Conservation (phyloP, 2,113 vertebrate species). For the Microtus oregoni region DNA sequence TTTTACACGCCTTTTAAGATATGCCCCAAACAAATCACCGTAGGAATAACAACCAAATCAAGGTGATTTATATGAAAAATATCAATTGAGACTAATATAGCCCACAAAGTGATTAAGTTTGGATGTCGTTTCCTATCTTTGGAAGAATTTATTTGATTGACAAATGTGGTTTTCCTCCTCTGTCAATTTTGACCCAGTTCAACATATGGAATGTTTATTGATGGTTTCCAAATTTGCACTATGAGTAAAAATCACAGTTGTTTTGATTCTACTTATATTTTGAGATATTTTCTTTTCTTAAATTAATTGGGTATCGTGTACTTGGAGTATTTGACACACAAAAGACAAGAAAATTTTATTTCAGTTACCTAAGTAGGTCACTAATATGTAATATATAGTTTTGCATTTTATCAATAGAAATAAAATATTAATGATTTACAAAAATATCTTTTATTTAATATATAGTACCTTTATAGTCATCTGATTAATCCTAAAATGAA, state of each 20-base stretch:
- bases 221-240: constrained; percentile 4
- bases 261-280: neutral
- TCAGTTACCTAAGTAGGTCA: neutral
- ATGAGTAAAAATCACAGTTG: constrained; percentile 45
- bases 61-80: constrained; percentile 55
- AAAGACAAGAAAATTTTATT: constrained; percentile 36
- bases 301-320: neutral
- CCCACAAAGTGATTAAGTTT: constrained; percentile 44
- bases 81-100: constrained; percentile 2
- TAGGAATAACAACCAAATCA: constrained; percentile 45
- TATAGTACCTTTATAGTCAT: neutral
- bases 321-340: neutral
- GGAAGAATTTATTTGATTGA: constrained; percentile 52
- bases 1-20: neutral
- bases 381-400: constrained; percentile 17
- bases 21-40: constrained; percentile 57
- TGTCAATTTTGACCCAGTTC: constrained; percentile 42
- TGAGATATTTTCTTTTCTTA: constrained; percentile 31
- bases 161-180: constrained; percentile 43
- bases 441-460: neutral
- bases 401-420: constrained; percentile 9
- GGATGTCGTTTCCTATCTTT: constrained; percentile 15
- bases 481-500: constrained; percentile 17
- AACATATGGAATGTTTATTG: neutral
- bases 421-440: neutral